phyloP scores from a whole-genome alignment of 2,888 invertebrate species.

The Salpingus planirostris region DNA sequence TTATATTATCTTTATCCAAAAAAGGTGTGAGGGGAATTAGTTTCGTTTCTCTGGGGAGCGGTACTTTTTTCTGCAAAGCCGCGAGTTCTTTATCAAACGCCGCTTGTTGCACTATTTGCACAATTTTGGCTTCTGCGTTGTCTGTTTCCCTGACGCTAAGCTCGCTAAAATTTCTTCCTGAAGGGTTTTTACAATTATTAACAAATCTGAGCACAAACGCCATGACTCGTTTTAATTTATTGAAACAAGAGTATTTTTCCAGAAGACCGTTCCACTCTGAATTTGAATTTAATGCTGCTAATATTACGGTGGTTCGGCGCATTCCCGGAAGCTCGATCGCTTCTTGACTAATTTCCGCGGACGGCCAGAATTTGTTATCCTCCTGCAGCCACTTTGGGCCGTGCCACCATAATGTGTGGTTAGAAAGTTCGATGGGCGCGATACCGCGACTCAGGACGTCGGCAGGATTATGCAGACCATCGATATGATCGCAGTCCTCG shows the following conservation, averaged over 20 bases:
- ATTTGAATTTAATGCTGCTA: too few relatives aligned
- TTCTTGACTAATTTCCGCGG: background rate
- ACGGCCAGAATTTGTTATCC: background rate
- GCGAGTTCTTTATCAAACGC: conserved; percentile 1
- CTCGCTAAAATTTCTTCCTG: background rate
- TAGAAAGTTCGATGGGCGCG: conserved; percentile 1
- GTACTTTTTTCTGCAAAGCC: background rate
- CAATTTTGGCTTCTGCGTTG: background rate
- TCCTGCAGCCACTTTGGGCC: conserved; percentile 4
- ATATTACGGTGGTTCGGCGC: too few relatives aligned
- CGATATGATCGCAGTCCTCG: conserved; percentile 5
- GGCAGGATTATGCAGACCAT: conserved; percentile 5
- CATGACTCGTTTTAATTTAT: conserved; percentile 1
- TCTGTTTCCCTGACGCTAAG: background rate
- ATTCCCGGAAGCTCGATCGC: conserved; percentile 1
- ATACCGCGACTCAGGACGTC: conserved; percentile 6
- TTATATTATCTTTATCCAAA: background rate
- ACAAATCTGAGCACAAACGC: conserved; percentile 1
- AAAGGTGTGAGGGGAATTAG: background rate
- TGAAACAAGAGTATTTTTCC: conserved; percentile 2
- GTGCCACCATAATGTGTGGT: background rate
- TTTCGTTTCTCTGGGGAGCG: background rate
- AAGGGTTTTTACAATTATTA: conserved; percentile 1
- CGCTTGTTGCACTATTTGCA: background rate
- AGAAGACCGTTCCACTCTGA: too few relatives aligned